These are phyloP conservation scores for Antechinus flavipes DNA, from an alignment of 2,113 vertebrate species.

Conservation along the genomic window DNA sequence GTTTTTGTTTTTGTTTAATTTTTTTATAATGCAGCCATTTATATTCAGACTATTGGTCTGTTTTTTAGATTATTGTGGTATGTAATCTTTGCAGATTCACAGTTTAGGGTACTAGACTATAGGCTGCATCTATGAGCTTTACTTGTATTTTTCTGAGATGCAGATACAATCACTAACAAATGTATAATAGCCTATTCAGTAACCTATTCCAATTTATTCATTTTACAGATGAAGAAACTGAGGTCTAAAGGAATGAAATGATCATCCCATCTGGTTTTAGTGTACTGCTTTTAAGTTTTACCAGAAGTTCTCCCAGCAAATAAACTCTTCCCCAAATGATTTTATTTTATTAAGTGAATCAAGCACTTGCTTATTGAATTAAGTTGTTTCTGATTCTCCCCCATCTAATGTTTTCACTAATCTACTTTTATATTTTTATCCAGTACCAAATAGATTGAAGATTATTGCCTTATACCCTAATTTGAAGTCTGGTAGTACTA, in stretches of 20 bases:
- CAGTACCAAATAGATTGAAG: background rate
- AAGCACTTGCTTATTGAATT: background rate
- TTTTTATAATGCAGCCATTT: background rate
- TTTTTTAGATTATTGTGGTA: background rate
- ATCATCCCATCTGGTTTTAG: background rate
- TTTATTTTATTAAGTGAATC: background rate
- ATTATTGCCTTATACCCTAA: background rate
- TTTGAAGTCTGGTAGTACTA: background rate
- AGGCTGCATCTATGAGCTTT: background rate
- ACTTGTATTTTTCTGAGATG: background rate
- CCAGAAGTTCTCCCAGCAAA: background rate
- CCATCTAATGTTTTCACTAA: background rate
- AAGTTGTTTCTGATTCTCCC: background rate
- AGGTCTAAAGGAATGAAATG: background rate
- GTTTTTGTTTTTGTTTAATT: background rate
- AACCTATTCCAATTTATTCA: background rate
- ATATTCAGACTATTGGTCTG: background rate
- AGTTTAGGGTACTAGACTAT: background rate
- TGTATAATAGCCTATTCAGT: background rate
- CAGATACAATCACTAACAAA: background rate
- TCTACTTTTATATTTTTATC: background rate
- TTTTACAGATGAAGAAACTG: background rate
- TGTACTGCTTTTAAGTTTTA: background rate
- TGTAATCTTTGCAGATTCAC: background rate
- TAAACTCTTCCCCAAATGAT: background rate